Conservation (phyloP, 2,113 vertebrate genomes). For the Nycticebus coucang region DNA sequence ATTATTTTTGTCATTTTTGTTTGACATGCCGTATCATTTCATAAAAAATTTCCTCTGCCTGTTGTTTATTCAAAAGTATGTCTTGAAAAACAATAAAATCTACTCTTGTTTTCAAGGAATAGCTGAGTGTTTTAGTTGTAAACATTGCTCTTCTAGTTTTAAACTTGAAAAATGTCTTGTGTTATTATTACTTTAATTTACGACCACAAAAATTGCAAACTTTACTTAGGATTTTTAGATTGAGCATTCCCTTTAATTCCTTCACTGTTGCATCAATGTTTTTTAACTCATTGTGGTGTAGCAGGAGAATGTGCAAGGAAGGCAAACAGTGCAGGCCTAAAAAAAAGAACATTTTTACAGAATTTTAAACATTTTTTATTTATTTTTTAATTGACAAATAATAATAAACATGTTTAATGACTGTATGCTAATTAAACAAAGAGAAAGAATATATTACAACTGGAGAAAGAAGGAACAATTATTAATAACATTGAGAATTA, state of each 20-base stretch:
- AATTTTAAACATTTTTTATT: not conserved
- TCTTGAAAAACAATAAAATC: not conserved
- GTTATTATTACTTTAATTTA: not conserved
- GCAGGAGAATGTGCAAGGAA: conserved; percentile 83
- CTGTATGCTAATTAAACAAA: not conserved
- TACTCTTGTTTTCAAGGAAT: not conserved
- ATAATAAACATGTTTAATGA: not conserved
- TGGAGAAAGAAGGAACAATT: not conserved
- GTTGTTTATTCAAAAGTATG: not conserved
- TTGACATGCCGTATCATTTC: not conserved
- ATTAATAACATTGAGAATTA: not conserved
- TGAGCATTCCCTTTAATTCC: conserved; percentile 85
- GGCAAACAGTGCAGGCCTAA: conserved; percentile 84
- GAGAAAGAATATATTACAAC: not conserved
- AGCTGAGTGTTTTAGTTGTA: not conserved
- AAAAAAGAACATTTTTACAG: conserved; percentile 46
- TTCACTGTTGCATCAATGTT: conserved; percentile 82
- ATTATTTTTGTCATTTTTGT: not conserved
- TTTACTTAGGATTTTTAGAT: conserved; percentile 87
- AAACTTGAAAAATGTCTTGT: not conserved
- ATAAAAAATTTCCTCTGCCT: not conserved
- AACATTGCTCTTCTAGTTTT: not conserved
- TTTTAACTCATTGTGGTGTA: conserved; percentile 87
- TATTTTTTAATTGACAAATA: not conserved
- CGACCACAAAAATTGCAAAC: conserved; percentile 9